A percentile compares a stretch with the other conserved stretches of the same genome.
Conservation (phyloP, 2,888 invertebrate species). For the Drosophila nigricruria region DNA sequence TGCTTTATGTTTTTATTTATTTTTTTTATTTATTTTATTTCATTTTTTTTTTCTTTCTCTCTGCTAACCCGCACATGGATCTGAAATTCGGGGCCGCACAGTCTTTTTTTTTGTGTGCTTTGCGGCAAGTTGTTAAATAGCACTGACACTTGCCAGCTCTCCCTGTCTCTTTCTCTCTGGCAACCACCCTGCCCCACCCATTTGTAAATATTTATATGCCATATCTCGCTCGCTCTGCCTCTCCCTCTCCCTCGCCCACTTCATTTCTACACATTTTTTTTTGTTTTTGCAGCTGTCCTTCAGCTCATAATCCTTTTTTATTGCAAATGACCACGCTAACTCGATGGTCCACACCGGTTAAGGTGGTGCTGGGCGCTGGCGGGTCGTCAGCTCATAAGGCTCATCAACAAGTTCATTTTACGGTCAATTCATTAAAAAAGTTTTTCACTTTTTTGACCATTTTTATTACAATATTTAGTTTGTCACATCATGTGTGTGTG, state of each 20-base stretch:
- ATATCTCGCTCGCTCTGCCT: not conserved
- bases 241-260: not conserved
- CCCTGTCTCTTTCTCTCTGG: not conserved
- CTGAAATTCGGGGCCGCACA: slow-evolving; percentile 25
- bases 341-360: slow-evolving; percentile 54
- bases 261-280: slow-evolving; percentile 30
- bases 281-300: slow-evolving; percentile 69
- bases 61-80: slow-evolving; percentile 37
- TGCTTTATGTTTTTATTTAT: slow-evolving; percentile 8
- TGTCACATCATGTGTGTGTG: slow-evolving; percentile 49
- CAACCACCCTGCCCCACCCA: slow-evolving; percentile 16
- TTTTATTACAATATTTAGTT: slow-evolving; percentile 76
- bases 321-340: slow-evolving; percentile 80
- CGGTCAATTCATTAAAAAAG: slow-evolving; percentile 75
- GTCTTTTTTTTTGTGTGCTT: slow-evolving; percentile 46
- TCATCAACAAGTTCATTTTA: slow-evolving; percentile 81
- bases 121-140: slow-evolving; percentile 75
- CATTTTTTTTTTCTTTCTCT: not conserved
- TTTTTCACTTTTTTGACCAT: slow-evolving; percentile 57
- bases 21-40: slow-evolving; percentile 6
- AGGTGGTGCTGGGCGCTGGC: slow-evolving; percentile 24
- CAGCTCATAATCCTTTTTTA: slow-evolving; percentile 80
- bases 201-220: slow-evolving; percentile 75
- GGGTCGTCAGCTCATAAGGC: slow-evolving; percentile 71
- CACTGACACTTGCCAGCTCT: slow-evolving; percentile 68